Evolutionary conservation across 2,797 vertebrate genomes (phyloP).

Genomic region (Sebastes itinus): DNA sequence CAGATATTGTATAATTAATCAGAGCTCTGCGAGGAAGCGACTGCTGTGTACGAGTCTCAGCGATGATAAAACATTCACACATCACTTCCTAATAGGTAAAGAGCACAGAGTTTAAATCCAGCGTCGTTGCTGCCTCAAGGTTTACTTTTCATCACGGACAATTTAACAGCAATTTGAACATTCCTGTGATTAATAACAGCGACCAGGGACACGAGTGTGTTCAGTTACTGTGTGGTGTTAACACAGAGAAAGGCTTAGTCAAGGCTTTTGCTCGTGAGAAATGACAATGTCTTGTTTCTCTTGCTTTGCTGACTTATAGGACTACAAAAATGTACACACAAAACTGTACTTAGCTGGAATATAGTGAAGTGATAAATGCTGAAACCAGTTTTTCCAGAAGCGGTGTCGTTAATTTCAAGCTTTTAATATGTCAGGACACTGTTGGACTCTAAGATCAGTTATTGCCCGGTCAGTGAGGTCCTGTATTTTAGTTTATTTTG

Average conservation of each 20-base stretch:
- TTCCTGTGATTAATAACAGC: constrained; percentile 62
- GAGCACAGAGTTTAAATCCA: constrained; percentile 23
- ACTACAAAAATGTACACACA: not conserved
- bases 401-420: not conserved
- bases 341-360: not conserved
- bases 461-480: not conserved
- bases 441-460: not conserved
- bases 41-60: constrained; percentile 30
- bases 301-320: constrained; percentile 23
- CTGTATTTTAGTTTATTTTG: not conserved
- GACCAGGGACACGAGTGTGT: constrained; percentile 1
- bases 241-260: constrained; percentile 39
- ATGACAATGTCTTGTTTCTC: constrained; percentile 37
- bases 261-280: constrained; percentile 47
- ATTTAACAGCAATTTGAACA: constrained; percentile 69
- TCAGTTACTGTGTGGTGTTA: constrained; percentile 3
- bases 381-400: not conserved
- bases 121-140: constrained; percentile 40
- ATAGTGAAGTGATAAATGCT: not conserved
- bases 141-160: constrained; percentile 64
- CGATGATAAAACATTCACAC: constrained; percentile 56
- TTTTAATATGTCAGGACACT: not conserved
- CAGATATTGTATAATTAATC: constrained; percentile 68
- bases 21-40: constrained; percentile 24
- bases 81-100: constrained; percentile 41